Conservation (phyloP, 2,113 vertebrate genomes). For the Amazona guildingii region DNA sequence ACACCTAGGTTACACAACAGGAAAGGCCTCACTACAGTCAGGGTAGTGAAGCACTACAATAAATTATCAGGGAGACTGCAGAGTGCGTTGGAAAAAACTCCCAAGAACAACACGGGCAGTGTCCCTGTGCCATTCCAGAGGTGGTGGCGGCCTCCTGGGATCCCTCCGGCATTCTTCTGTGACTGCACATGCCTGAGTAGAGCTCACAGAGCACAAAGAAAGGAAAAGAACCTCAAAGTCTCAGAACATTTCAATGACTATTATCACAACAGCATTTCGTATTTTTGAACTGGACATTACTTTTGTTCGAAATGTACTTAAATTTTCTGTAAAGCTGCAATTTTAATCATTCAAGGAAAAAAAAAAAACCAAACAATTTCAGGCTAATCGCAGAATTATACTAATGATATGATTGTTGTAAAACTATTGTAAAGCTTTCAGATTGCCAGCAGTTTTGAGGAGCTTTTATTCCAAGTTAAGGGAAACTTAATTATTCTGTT, state of each 20-base stretch:
- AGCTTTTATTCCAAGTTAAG: background rate
- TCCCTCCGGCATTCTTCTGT: background rate
- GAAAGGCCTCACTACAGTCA: background rate
- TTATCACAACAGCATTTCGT: background rate
- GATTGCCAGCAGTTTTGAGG: background rate
- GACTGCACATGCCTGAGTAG: fast-evolving
- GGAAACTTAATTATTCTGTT: background rate
- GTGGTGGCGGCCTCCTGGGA: background rate
- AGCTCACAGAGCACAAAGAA: background rate
- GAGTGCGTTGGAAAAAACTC: slow-evolving; percentile 21
- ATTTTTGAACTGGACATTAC: background rate
- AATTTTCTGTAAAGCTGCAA: background rate
- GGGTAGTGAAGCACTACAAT: background rate
- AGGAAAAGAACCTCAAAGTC: background rate
- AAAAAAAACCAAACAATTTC: background rate
- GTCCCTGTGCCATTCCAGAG: background rate
- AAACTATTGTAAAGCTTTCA: background rate
- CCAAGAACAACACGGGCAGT: fast-evolving
- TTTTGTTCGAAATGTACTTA: background rate
- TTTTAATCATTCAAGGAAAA: background rate
- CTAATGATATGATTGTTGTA: background rate
- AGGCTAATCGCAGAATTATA: background rate
- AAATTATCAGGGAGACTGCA: background rate
- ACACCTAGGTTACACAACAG: background rate
- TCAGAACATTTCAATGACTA: background rate